Evolutionary conservation across 1,140 invertebrate genomes (phyloP).

Genomic region (Cecropterus lyciades): DNA sequence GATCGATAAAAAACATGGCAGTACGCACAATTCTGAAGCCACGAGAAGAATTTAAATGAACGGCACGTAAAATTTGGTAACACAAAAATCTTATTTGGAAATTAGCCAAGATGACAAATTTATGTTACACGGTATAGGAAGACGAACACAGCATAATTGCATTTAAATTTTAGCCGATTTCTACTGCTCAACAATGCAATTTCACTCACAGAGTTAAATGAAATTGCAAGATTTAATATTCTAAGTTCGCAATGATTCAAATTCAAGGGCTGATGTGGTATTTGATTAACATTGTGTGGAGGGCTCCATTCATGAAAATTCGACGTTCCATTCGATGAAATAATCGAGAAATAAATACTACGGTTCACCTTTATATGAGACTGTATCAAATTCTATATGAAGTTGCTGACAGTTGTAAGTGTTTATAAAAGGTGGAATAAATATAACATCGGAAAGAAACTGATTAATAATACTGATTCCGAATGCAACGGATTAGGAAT

Average conservation of each 20-base stretch:
- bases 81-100: constrained; percentile 52
- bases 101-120: constrained; percentile 55
- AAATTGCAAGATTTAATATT: constrained; percentile 42
- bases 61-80: constrained; percentile 38
- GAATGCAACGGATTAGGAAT: no score
- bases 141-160: constrained; percentile 61
- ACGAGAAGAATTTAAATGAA: constrained; percentile 27
- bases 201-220: constrained; percentile 67
- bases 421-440: no score
- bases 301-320: not conserved
- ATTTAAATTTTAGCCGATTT: constrained; percentile 73
- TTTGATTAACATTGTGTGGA: constrained; percentile 20
- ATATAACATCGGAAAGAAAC: no score
- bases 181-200: constrained; percentile 76
- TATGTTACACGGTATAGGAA: constrained; percentile 50
- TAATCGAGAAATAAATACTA: not conserved
- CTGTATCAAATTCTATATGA: no score
- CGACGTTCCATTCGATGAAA: not conserved
- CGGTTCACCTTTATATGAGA: no score
- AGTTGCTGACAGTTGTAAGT: no score
- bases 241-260: constrained; percentile 35
- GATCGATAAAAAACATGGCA: constrained; percentile 11
- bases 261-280: constrained; percentile 32
- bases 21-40: not conserved
- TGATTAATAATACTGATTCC: no score